Evolutionary conservation across 1,140 invertebrate species (phyloP).

Genomic region (Zaprionus gabonicus): DNA sequence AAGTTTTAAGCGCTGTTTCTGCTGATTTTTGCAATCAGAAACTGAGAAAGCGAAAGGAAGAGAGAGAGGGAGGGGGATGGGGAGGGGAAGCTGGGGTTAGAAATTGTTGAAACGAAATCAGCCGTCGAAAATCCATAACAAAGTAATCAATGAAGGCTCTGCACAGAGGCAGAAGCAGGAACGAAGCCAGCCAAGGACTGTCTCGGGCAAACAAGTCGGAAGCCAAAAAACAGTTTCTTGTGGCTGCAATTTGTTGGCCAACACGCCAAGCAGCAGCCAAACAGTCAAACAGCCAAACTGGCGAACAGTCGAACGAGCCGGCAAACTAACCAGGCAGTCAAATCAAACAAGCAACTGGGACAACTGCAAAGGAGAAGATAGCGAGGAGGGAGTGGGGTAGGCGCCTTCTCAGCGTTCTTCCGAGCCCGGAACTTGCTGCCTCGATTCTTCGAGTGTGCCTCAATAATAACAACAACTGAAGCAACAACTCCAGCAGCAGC

Average conservation of each 20-base stretch:
- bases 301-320: slow-evolving; percentile 25
- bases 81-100: neutral
- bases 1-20: slow-evolving; percentile 57
- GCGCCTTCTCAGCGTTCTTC: slow-evolving; percentile 46
- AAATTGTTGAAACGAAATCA: slow-evolving; percentile 55
- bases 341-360: slow-evolving; percentile 60
- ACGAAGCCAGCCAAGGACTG: slow-evolving; percentile 44
- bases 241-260: slow-evolving; percentile 77
- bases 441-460: slow-evolving; percentile 27
- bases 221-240: slow-evolving; percentile 75
- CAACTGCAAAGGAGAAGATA: slow-evolving; percentile 17
- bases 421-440: neutral
- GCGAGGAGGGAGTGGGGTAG: slow-evolving; percentile 2
- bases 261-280: slow-evolving; percentile 69
- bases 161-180: slow-evolving; percentile 21
- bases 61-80: neutral
- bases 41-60: slow-evolving; percentile 20
- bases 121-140: slow-evolving; percentile 70
- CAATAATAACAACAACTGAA: slow-evolving; percentile 32
- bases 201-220: slow-evolving; percentile 58
- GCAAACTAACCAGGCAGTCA: slow-evolving; percentile 55
- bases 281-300: slow-evolving; percentile 42
- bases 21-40: slow-evolving; percentile 68
- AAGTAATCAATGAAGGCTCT: slow-evolving; percentile 74
- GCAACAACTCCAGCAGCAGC: slow-evolving; percentile 10